phyloP scores from a whole-genome alignment of 2,113 vertebrate species.

The Lichenostomus cassidix region DNA sequence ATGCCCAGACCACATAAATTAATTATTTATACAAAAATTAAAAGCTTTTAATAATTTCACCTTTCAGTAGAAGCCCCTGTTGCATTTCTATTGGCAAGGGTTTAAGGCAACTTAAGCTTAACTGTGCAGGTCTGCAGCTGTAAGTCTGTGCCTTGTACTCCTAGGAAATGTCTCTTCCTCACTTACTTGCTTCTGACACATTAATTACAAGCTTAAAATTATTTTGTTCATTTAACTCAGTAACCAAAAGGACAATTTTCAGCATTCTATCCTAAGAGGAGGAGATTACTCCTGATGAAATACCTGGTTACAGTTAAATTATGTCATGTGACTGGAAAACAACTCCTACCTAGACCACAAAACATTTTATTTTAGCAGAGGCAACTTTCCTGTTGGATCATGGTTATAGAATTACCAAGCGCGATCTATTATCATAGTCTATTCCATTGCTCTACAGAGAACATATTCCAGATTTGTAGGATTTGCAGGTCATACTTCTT shows the following conservation, averaged over 20 bases:
- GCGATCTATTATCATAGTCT: background rate
- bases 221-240: background rate
- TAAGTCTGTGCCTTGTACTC: background rate
- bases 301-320: background rate
- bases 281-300: background rate
- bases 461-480: background rate
- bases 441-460: background rate
- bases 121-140: background rate
- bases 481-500: background rate
- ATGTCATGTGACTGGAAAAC: background rate
- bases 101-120: background rate
- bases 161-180: background rate
- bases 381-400: background rate
- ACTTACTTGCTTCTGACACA: background rate
- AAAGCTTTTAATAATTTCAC: background rate
- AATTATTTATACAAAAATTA: background rate
- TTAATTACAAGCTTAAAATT: background rate
- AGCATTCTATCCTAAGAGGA: background rate
- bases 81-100: background rate
- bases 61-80: background rate
- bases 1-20: background rate
- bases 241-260: background rate
- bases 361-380: background rate
- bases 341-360: background rate
- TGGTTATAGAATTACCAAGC: background rate